Percentiles rank a stretch among this genome's conserved stretches.
phyloP scores from a whole-genome alignment of 2,113 vertebrate genomes.

The Hippocampus barbouri region DNA sequence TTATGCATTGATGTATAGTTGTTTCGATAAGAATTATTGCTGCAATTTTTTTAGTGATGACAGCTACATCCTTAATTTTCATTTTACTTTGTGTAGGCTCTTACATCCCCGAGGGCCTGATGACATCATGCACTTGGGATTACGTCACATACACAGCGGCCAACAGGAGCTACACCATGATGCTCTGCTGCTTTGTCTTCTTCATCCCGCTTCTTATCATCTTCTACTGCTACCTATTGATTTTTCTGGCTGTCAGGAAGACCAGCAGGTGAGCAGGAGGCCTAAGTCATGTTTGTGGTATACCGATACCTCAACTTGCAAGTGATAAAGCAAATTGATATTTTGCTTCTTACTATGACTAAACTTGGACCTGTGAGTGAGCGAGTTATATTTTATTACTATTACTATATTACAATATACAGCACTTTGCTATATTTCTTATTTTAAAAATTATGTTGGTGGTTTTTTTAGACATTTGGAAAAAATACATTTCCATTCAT shows the following conservation, averaged over 20 bases:
- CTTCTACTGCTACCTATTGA: constrained; percentile 85
- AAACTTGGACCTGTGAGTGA: no score
- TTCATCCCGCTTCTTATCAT: constrained; percentile 86
- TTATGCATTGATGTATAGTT: no score
- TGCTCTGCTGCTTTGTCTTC: constrained; percentile 92
- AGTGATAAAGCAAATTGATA: not conserved
- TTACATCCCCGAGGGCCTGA: constrained; percentile 87
- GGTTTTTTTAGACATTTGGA: not conserved
- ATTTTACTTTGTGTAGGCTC: constrained; percentile 69
- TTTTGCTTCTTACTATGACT: not conserved
- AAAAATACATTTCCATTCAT: no score
- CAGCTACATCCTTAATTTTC: not conserved
- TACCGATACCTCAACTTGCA: not conserved
- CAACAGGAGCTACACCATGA: constrained; percentile 87
- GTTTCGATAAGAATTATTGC: not conserved
- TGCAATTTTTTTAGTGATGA: not conserved
- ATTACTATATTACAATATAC: not conserved
- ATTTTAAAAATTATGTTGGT: not conserved
- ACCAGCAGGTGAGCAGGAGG: constrained; percentile 70
- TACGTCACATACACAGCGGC: constrained; percentile 81
- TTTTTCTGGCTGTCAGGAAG: constrained; percentile 84
- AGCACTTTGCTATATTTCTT: not conserved
- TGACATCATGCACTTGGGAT: constrained; percentile 94
- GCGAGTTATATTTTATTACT: no score
- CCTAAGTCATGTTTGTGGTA: not conserved